phyloP scores from a whole-genome alignment of 2,888 invertebrate species.

The Hedychridium roseum region DNA sequence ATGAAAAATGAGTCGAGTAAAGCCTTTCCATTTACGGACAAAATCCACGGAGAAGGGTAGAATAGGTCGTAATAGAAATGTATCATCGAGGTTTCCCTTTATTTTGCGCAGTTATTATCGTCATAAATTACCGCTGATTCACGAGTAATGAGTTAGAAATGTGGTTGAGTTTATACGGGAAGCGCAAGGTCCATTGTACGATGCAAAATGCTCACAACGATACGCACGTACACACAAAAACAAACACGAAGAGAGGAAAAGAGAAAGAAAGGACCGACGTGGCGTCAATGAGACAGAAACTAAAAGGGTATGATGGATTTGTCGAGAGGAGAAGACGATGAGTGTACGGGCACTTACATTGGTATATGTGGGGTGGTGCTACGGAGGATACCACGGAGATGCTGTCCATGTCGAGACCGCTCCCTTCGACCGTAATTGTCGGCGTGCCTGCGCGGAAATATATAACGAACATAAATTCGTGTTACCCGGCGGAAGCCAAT shows the following conservation, averaged over 20 bases:
- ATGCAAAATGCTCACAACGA: slow-evolving; percentile 2
- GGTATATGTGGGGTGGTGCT: slow-evolving; percentile 72
- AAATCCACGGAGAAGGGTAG: too few relatives aligned
- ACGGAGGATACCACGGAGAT: slow-evolving; percentile 77
- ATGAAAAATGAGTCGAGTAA: too few relatives aligned
- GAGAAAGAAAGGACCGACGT: slow-evolving; percentile 21
- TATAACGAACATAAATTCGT: slow-evolving; percentile 40
- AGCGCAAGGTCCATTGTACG: neutral
- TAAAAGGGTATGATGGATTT: too few relatives aligned
- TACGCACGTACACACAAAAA: neutral
- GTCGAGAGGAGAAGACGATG: slow-evolving; percentile 23
- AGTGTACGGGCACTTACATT: slow-evolving; percentile 69
- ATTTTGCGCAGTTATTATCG: too few relatives aligned
- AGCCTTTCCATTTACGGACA: too few relatives aligned
- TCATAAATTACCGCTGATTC: too few relatives aligned
- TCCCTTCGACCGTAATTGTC: slow-evolving; percentile 65
- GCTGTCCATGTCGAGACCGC: slow-evolving; percentile 75
- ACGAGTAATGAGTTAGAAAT: too few relatives aligned
- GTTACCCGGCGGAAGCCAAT: neutral
- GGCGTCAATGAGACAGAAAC: slow-evolving; percentile 6
- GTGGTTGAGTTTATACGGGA: neutral
- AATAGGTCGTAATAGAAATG: too few relatives aligned
- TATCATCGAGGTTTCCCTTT: too few relatives aligned
- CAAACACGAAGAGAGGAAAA: slow-evolving; percentile 4
- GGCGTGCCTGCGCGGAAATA: slow-evolving; percentile 63